Base-by-base conservation (phyloP, 2,797 vertebrate species). In the Girardinus metallicus region DNA sequence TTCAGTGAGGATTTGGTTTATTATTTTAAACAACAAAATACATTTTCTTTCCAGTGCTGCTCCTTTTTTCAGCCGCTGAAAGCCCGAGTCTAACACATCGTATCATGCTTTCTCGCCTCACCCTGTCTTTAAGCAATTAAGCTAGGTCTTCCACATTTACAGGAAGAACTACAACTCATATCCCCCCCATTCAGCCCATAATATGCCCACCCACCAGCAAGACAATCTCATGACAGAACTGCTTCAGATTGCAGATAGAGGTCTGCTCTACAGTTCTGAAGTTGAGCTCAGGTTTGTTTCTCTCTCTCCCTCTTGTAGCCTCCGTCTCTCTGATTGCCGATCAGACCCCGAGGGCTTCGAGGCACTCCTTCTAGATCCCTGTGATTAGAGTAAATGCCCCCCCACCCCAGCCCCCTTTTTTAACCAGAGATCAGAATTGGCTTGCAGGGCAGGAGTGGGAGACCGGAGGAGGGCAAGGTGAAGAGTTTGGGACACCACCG, bases 381-480 rank as follows among this genome's bases (percentile, higher is more conserved):
- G 92, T 95, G 94, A 95, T 96, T 95, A 95, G 92, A 94, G 90
- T 93, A 93, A 95, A 91, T 93, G 86, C 81, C 86, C 89, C 82
- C 89, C 88, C 47, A 23, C 23, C 51, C 51, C 2, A 53, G 1
- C 31, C 34, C 78, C 16, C 4, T 3, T 41, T 74, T 78, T 83
- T 82, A 31, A 75, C 81, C 39, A 71, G 81, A 89, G 89, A 89
- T 85, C 82, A 70, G 79, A 85, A 82, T 77, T 64, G 80, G 83
- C 80, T 87, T 87, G 87, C 68, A 73, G 74, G 88, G 79, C 85
- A 78, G 78, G 82, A 73, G 53, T 13, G 53, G 87, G 83, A 78
- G 78, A 79, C 83, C 51, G 13, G 74, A 72, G 41, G 66, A 80
- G 82, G 55, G 51, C 0, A 18, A 75, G 75, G 71, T 80, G 86